Conservation (phyloP, 2,888 invertebrate genomes). For the Carpatolechia fugitivella region DNA sequence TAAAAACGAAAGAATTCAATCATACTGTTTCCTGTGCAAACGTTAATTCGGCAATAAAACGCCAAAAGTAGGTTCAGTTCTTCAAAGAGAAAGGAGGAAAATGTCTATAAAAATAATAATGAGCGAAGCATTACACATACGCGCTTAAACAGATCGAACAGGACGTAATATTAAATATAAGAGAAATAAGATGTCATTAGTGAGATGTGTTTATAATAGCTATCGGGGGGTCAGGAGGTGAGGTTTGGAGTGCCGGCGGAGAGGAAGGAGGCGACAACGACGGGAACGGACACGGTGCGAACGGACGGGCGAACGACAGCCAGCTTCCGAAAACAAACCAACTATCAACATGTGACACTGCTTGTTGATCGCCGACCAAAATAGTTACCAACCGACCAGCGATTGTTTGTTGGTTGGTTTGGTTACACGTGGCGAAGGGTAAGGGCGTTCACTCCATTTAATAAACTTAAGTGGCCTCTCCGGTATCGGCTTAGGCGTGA, state of each 20-base stretch:
- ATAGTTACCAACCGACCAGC: not conserved
- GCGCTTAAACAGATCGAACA: not conserved
- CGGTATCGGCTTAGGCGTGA: not conserved
- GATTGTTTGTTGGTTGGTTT: not conserved
- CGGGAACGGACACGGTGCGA: not conserved
- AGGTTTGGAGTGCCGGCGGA: not conserved
- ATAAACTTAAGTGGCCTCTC: not conserved
- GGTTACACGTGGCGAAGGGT: not conserved
- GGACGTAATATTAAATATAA: not conserved
- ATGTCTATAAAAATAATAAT: conserved; percentile 1
- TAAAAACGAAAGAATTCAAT: no score
- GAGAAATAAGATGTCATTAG: not conserved
- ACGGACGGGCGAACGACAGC: not conserved
- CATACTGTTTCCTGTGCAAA: no score
- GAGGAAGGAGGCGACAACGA: conserved; percentile 4
- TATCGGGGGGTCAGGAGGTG: conserved; percentile 2
- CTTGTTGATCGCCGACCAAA: conserved; percentile 5
- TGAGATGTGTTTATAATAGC: not conserved
- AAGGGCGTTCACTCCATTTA: conserved; percentile 5
- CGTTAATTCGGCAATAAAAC: no score
- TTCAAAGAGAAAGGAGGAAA: conserved; percentile 5
- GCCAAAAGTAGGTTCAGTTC: no score
- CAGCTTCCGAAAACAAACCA: conserved; percentile 3
- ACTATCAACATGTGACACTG: conserved; percentile 9
- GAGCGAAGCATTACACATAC: not conserved